These are phyloP conservation scores for Mastomys coucha DNA, from an alignment of 2,113 vertebrate genomes.

Conservation along the genomic window DNA sequence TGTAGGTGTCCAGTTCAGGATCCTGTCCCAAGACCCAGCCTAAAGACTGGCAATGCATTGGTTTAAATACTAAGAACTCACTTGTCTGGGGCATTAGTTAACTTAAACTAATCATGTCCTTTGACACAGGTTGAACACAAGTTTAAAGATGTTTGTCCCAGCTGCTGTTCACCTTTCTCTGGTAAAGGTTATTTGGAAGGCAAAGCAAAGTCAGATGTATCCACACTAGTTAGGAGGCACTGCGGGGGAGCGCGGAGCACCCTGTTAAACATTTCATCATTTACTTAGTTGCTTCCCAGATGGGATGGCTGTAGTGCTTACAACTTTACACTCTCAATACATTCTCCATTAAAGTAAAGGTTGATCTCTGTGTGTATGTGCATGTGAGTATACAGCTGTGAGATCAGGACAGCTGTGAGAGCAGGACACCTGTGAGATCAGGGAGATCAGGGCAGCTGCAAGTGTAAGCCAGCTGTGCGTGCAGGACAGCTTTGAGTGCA, in stretches of 20 bases:
- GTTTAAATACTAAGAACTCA: not conserved
- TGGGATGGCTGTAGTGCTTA: not conserved
- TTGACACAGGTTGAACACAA: not conserved
- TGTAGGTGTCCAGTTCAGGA: not conserved
- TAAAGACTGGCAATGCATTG: not conserved
- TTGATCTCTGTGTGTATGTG: not conserved
- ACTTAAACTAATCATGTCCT: not conserved
- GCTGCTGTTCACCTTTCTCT: not conserved
- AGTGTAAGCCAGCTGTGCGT: too few species aligned
- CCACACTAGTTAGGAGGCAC: not conserved
- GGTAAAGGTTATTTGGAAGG: slow-evolving; percentile 22
- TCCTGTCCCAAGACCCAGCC: not conserved
- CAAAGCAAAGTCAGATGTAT: not conserved
- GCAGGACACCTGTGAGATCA: too few species aligned
- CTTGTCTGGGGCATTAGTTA: not conserved
- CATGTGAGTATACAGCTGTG: too few species aligned
- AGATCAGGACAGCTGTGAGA: too few species aligned
- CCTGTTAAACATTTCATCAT: too few species aligned
- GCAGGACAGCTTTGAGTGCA: too few species aligned
- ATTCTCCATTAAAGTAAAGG: not conserved
- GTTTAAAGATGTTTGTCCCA: not conserved
- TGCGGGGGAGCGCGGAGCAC: not conserved
- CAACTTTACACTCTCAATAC: not conserved
- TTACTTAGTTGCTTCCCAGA: not conserved
- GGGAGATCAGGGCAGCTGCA: too few species aligned